A percentile compares a stretch with the other conserved stretches of the same genome.
phyloP scores from a whole-genome alignment of 2,888 invertebrate genomes.

The Masnerella sp. region DNA sequence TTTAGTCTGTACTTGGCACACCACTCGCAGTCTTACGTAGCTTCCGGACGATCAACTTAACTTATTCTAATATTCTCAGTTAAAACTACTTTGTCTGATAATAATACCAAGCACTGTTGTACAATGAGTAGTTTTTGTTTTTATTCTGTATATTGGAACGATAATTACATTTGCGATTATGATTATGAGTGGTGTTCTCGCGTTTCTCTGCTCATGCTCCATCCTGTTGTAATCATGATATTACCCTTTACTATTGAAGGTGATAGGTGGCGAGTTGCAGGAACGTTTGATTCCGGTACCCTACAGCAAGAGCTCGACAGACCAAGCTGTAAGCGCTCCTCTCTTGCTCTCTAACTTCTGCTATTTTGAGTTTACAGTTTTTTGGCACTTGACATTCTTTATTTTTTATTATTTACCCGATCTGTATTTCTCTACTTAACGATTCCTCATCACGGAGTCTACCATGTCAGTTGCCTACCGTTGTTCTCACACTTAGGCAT shows the following conservation, averaged over 20 bases:
- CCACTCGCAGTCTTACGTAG: constrained; percentile 64
- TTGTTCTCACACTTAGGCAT: no score
- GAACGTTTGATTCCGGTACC: constrained; percentile 99
- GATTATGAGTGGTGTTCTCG: constrained; percentile 65
- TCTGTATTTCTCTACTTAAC: constrained; percentile 1
- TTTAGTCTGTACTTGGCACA: constrained; percentile 63
- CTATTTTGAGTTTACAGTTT: constrained; percentile 69
- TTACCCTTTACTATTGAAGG: constrained; percentile 96
- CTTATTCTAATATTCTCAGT: no score
- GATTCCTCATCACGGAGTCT: constrained; percentile 1
- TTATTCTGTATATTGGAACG: no score
- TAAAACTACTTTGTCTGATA: background rate
- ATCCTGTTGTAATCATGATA: constrained; percentile 83
- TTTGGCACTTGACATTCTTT: constrained; percentile 67
- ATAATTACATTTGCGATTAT: constrained; percentile 5
- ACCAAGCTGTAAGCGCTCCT: constrained; percentile 98
- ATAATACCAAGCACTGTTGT: no score
- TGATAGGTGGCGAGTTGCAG: constrained; percentile 99
- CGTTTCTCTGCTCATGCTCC: constrained; percentile 71
- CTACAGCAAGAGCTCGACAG: constrained; percentile 99
- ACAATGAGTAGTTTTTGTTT: no score
- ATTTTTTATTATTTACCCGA: constrained; percentile 68
- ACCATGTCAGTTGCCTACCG: background rate
- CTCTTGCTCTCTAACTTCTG: constrained; percentile 80
- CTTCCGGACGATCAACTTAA: no score